phyloP scores from a whole-genome alignment of 1,140 invertebrate genomes.

The Plectus sambesii region DNA sequence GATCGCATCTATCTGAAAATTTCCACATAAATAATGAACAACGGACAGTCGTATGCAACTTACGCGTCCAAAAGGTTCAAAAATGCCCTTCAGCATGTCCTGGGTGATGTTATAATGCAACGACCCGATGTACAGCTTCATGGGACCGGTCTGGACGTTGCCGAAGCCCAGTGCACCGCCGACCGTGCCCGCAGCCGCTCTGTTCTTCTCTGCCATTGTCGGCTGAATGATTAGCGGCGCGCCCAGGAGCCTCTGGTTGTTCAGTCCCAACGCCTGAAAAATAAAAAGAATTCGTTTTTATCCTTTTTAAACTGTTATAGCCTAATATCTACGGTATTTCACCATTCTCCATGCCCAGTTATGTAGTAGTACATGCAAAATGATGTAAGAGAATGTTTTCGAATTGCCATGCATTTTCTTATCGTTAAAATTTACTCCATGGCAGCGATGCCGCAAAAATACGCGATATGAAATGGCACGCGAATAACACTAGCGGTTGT shows the following conservation, averaged over 20 bases:
- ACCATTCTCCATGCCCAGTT: no score
- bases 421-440: no score
- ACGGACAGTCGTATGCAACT: slow-evolving; percentile 12
- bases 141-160: slow-evolving; percentile 60
- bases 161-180: slow-evolving; percentile 28
- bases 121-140: slow-evolving; percentile 91
- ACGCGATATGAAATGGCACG: no score
- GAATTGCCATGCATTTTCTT: no score
- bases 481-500: no score
- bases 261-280: slow-evolving; percentile 78
- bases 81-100: slow-evolving; percentile 94
- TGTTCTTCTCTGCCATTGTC: slow-evolving; percentile 95
- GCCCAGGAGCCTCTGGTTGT: slow-evolving; percentile 87
- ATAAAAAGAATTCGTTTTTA: neutral
- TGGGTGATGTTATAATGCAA: slow-evolving; percentile 98
- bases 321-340: no score
- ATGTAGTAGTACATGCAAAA: slow-evolving; percentile 26
- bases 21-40: slow-evolving; percentile 3
- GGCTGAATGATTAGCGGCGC: slow-evolving; percentile 95
- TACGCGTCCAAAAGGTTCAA: slow-evolving; percentile 93
- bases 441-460: no score
- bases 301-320: neutral
- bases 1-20: slow-evolving; percentile 71
- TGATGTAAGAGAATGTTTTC: no score
- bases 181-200: slow-evolving; percentile 57